A percentile compares a stretch with the other conserved stretches of the same genome.
These are phyloP conservation scores for Hipposideros armiger DNA, from an alignment of 2,113 vertebrate genomes.

Conservation along the genomic window DNA sequence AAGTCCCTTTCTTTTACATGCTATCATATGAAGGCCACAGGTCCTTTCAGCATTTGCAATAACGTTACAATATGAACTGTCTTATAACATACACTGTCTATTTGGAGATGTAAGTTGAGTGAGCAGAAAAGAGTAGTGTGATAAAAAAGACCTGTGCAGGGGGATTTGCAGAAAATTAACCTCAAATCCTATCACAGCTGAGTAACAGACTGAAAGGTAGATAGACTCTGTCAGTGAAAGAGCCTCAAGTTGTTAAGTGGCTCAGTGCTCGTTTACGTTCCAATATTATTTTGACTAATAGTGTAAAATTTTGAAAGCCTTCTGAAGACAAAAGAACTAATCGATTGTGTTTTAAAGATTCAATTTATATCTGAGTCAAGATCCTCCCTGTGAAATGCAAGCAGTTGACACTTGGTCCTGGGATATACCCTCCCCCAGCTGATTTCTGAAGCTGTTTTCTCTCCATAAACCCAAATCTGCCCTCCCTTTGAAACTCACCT, in stretches of 20 bases:
- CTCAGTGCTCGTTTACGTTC: background rate
- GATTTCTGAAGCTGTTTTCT: background rate
- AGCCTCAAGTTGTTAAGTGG: background rate
- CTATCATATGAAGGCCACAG: background rate
- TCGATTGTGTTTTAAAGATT: background rate
- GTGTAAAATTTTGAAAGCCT: background rate
- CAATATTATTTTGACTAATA: background rate
- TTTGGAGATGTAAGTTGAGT: background rate
- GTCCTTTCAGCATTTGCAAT: background rate
- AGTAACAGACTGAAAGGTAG: background rate
- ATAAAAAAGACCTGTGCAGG: background rate
- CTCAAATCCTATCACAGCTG: background rate
- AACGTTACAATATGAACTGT: background rate
- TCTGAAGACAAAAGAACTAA: background rate
- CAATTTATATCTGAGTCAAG: background rate
- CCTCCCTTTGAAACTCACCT: background rate
- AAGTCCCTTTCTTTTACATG: slow-evolving; percentile 2
- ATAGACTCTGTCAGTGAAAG: background rate
- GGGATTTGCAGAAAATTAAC: background rate
- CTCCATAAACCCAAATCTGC: background rate
- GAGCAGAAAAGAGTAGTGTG: background rate
- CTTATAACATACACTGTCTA: background rate
- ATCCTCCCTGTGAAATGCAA: background rate
- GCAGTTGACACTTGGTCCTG: background rate
- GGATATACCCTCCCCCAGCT: background rate